Conservation (phyloP, 2,888 invertebrate species). For the Resseliella maxima region DNA sequence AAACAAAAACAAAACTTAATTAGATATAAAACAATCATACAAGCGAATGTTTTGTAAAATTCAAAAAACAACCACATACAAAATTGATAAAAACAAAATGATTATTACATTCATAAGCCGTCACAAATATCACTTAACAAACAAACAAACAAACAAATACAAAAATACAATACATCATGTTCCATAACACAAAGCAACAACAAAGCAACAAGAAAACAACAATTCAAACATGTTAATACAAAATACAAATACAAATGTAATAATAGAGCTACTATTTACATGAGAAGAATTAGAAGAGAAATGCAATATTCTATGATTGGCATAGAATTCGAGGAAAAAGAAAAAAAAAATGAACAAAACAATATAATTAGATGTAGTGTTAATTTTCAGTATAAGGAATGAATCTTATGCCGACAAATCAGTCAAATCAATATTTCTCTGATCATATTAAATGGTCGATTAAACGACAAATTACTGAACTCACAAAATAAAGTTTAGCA, state of each 20-base stretch:
- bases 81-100: background rate
- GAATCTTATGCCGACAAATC: conserved; percentile 6
- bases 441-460: background rate
- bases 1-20: background rate
- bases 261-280: conserved; percentile 28
- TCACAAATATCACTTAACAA: conserved; percentile 35
- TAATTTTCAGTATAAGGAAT: background rate
- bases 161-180: conserved; percentile 3
- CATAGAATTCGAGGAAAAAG: background rate
- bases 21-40: conserved; percentile 30
- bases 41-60: too few relatives aligned
- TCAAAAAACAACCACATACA: too few relatives aligned
- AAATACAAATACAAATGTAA: conserved; percentile 37
- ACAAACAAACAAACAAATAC: background rate
- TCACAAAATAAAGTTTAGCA: conserved; percentile 29
- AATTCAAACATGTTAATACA: background rate
- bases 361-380: background rate
- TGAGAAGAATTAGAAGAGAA: background rate
- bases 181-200: background rate
- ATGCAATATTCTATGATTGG: background rate
- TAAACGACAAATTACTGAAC: background rate
- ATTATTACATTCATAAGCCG: background rate
- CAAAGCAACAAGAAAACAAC: background rate
- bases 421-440: background rate
- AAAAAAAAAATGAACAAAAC: background rate